phyloP scores from a whole-genome alignment of 2,888 invertebrate species.

The Amphipoea lucens region DNA sequence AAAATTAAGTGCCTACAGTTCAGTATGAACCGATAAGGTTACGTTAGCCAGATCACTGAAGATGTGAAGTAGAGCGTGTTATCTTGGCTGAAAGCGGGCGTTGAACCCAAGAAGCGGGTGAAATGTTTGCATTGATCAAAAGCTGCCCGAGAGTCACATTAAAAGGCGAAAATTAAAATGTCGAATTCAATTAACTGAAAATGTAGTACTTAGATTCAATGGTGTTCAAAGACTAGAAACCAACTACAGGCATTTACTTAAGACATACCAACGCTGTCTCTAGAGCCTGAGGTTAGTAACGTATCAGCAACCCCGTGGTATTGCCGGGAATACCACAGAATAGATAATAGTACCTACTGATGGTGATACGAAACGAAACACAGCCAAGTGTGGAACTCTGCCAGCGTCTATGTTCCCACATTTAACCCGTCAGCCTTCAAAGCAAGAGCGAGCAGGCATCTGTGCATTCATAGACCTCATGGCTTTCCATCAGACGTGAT shows the following conservation, averaged over 20 bases:
- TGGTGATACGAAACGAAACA: no score
- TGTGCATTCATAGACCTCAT: background rate
- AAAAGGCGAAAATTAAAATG: background rate
- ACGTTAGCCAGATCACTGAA: constrained; percentile 19
- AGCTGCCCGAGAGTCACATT: background rate
- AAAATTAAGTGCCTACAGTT: background rate
- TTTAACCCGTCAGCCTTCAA: background rate
- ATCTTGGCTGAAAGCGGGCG: constrained; percentile 31
- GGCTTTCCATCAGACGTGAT: background rate
- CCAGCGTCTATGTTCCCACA: background rate
- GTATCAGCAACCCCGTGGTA: background rate
- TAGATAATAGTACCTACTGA: background rate
- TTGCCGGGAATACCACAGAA: background rate
- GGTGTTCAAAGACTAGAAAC: background rate
- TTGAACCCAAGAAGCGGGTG: constrained; percentile 27
- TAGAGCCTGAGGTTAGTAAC: background rate
- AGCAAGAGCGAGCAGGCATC: background rate
- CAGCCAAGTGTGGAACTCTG: background rate
- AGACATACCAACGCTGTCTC: no score
- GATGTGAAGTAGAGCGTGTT: constrained; percentile 26
- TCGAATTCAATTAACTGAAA: background rate
- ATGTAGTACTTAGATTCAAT: background rate
- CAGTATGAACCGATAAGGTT: constrained; percentile 14
- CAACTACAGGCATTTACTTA: background rate
- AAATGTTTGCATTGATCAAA: constrained; percentile 1